A percentile compares a stretch with the other conserved stretches of the same genome.
Evolutionary conservation across 1,140 invertebrate genomes (phyloP).

Genomic region (Acromyrmex heyeri): DNA sequence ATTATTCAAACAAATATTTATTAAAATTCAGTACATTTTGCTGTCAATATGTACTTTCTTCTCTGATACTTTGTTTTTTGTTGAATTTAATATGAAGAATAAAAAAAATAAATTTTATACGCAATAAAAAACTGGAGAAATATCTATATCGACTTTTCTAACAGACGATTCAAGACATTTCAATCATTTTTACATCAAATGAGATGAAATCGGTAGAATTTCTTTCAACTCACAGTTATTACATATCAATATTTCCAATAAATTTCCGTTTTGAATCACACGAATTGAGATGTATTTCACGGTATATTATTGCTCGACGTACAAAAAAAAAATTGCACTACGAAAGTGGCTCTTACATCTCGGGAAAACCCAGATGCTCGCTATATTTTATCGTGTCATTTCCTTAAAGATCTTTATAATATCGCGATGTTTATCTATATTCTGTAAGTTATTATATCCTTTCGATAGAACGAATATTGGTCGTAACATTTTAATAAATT

Average conservation of each 20-base stretch:
- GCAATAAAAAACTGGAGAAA: background rate
- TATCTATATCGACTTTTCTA: background rate
- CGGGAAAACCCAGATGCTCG: background rate
- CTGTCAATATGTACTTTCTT: background rate
- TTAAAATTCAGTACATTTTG: no score
- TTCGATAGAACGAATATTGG: background rate
- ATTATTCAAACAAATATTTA: no score
- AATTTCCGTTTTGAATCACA: constrained; percentile 47
- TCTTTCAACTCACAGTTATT: background rate
- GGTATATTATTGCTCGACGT: background rate
- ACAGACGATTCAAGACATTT: constrained; percentile 9
- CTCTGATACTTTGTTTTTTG: background rate
- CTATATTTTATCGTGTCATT: background rate
- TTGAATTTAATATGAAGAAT: background rate
- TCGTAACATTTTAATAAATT: background rate
- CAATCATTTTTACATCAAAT: constrained; percentile 22
- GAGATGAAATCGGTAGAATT: constrained; percentile 1
- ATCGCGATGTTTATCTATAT: background rate
- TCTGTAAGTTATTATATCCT: background rate
- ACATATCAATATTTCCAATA: background rate
- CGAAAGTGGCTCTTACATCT: constrained; percentile 31
- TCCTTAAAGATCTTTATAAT: background rate
- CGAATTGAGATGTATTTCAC: background rate
- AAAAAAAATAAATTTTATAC: constrained; percentile 16
- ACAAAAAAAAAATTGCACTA: background rate